Base-by-base conservation (phyloP, 2,113 vertebrate species). In the Tylochromis polylepis region DNA sequence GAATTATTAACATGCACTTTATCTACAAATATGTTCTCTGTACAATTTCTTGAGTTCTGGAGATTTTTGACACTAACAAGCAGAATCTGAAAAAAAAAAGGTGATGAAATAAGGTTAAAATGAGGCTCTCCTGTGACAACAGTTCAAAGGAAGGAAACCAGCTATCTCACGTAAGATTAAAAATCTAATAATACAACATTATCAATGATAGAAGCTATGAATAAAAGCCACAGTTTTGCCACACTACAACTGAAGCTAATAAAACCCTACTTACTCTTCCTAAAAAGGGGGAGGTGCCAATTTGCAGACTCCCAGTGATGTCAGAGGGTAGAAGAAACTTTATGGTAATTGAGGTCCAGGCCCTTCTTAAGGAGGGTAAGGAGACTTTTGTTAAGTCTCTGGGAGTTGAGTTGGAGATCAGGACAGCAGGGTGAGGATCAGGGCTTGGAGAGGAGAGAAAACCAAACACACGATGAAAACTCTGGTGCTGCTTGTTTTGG, bases 261-360 rank as follows among this genome's bases (percentile, higher is more conserved):
- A 43, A 51, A 87, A 79, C 31, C 79, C 22, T 6, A 18, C 24
- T 62, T 11, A 53, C 12, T 81, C 41, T 53, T 46, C 67, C 65
- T 24, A n/a, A 49, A 29, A 31, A 84, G 43, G 78, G 94, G 94
- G 93, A 16, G 94, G 91, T 49, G 83, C 92, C 87, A 60, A 27
- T 22, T 57, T 62, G 18, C 34, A 87, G 59, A 59, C 81, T 87
- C 53, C 67, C 55, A n/a, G 14, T 95, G 95, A 96, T 94, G 94
- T 95, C 94, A 96, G 91, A 89, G 87, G 80, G 82, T 55, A 89
- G 87, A 92, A 81, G 78, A 81, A 84, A 84, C 67, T 86, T 91
- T 96, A 95, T 96, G 95, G 82, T 95, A 95, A 95, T 95, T 90
- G 81, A 65, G 58, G 75, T 56, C 53, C 8, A 29, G 31, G 79